Evolutionary conservation across 2,797 vertebrate species (phyloP).

Genomic region (Amphiprion clarkii): DNA sequence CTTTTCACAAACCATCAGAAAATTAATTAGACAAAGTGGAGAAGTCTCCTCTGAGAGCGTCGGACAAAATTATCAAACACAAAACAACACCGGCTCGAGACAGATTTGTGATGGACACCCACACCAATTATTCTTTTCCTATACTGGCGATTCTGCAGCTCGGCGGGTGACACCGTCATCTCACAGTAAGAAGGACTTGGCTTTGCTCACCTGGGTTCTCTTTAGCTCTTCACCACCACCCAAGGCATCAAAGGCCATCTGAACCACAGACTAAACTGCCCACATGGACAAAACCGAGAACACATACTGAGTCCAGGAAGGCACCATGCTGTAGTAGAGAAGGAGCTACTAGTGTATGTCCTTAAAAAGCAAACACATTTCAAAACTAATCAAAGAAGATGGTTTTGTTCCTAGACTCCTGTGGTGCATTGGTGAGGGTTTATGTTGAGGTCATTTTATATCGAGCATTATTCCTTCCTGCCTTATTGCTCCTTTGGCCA

Average conservation of each 20-base stretch:
- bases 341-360: neutral
- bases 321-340: neutral
- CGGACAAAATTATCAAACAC: conserved; percentile 35
- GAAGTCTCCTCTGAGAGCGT: conserved; percentile 28
- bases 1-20: conserved; percentile 53
- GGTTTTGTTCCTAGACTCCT: neutral
- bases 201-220: conserved; percentile 29
- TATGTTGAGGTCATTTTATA: neutral
- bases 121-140: conserved; percentile 3
- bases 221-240: conserved; percentile 13
- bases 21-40: conserved; percentile 57
- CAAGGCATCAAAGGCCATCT: conserved; percentile 36
- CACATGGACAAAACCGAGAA: conserved; percentile 9
- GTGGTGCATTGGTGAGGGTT: neutral
- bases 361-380: conserved; percentile 1
- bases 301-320: conserved; percentile 20
- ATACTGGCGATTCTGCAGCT: neutral
- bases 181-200: conserved; percentile 23
- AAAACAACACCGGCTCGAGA: conserved; percentile 5
- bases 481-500: neutral
- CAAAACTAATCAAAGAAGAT: neutral
- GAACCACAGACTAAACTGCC: conserved; percentile 13
- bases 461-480: too few species aligned
- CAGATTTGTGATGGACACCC: conserved; percentile 24
- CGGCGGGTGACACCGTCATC: neutral